Base-by-base conservation (phyloP, 2,113 vertebrate genomes). In the Dasyprocta punctata region DNA sequence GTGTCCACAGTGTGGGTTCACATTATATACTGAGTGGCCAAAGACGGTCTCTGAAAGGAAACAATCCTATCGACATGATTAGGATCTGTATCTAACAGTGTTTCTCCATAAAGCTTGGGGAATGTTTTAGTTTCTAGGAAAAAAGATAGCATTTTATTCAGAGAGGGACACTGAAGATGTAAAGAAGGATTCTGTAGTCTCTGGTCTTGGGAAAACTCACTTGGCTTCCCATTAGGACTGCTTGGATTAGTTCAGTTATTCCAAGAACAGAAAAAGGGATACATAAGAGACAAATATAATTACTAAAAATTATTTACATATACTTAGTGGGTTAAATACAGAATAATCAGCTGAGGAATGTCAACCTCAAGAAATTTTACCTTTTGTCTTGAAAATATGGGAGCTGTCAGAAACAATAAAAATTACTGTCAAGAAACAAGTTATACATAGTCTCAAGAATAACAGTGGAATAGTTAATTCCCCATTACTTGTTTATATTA, bases 401-500 rank as follows among this genome's bases (percentile, higher is more conserved):
- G 67, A 78, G 67, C 65, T 94, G 61, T 93, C 86, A 78, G 67
- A 92, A 87, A 93, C 61, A 92, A 95, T 94, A 75, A 78, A 97
- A 75, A 86, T 28, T 80, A 82, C 94, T 75, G 83, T 84, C 87
- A 61, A 92, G 84, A 92, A 90, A 71, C 44, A 52, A 52, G 89
- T 89, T 94, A 71, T 58, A 60, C 81, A 65, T 44, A 71, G 49
- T 97, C 30, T 97, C 92, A 90, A 86, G 85, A 92, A 82, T 60
- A 92, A 92, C 26, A 95, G 63, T 86, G 30, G 77, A 94, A 56
- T 87, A 95, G 77, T 93, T 95, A 90, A 96, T 97, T 97, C 75
- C 85, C 77, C 65, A 44, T 92, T 81, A 71, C 81, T 95, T 96
- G 69, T 95, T 96, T 96, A 83, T 96, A 92, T 96, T 97, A 96